These are phyloP conservation scores for Liopterus haemorrhoidalis DNA, from an alignment of 2,888 invertebrate genomes.

Conservation along the genomic window DNA sequence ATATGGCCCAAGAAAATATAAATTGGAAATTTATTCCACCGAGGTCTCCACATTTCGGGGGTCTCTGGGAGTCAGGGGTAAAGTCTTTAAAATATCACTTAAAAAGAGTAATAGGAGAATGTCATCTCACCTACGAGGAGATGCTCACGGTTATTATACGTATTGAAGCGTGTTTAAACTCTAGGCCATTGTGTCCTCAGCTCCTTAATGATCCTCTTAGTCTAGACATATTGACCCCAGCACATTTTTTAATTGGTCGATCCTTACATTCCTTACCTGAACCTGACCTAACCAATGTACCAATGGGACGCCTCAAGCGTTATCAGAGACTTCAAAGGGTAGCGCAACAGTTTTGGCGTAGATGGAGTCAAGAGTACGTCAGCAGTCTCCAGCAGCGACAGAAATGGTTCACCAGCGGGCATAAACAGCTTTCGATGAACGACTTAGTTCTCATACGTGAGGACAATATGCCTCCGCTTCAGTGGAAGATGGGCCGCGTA, in stretches of 20 bases:
- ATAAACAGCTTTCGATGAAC: conserved; percentile 4
- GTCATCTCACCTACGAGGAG: too few species aligned
- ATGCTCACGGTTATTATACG: too few species aligned
- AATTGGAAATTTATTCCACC: conserved; percentile 22
- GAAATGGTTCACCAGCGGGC: conserved; percentile 16
- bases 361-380: conserved; percentile 28
- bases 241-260: conserved; percentile 26
- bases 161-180: too few species aligned
- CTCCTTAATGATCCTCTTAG: conserved; percentile 18
- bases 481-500: conserved; percentile 11
- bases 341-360: conserved; percentile 29
- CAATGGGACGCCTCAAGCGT: conserved; percentile 10
- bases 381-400: conserved; percentile 13
- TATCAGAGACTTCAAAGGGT: conserved; percentile 17
- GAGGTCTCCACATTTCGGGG: conserved; percentile 15
- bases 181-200: conserved; percentile 18
- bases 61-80: conserved; percentile 17
- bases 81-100: conserved; percentile 1
- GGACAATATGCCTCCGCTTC: conserved; percentile 6
- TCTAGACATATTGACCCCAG: conserved; percentile 23
- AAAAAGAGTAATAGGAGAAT: neutral
- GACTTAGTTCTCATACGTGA: conserved; percentile 1
- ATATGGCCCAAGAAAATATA: neutral
- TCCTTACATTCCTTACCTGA: conserved; percentile 20
- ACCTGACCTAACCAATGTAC: neutral